Evolutionary conservation across 2,888 invertebrate genomes (phyloP).

Genomic region (Lasioglossum oenotherae): DNA sequence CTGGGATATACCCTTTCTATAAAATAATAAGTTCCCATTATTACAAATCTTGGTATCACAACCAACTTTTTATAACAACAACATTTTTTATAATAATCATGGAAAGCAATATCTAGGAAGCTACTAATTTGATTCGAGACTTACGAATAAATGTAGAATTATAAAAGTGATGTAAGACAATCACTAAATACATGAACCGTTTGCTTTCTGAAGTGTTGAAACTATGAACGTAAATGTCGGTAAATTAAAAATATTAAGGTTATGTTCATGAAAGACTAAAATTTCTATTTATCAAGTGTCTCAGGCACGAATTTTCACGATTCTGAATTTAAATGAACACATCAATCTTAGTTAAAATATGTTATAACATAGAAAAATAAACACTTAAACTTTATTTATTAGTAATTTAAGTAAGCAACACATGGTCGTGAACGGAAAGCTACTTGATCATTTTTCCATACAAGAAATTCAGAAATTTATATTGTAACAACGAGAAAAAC

Average conservation of each 20-base stretch:
- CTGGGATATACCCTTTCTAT: constrained; percentile 99
- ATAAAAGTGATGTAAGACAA: neutral
- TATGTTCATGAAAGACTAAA: neutral
- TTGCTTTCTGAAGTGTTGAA: neutral
- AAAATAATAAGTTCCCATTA: constrained; percentile 22
- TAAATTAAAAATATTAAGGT: constrained; percentile 23
- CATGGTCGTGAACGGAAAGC: constrained; percentile 20
- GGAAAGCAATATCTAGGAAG: neutral
- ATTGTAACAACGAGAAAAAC: neutral
- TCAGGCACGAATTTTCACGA: neutral
- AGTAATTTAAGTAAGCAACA: constrained; percentile 18
- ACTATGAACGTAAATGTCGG: neutral
- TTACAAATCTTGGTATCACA: neutral
- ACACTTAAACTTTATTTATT: neutral
- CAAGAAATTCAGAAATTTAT: neutral
- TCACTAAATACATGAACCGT: neutral
- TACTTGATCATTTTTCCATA: neutral
- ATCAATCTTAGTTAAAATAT: neutral
- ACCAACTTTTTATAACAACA: neutral
- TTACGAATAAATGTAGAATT: neutral
- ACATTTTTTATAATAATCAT: neutral
- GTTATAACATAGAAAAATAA: neutral
- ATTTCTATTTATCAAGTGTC: neutral
- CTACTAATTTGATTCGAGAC: neutral
- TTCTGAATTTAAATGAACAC: neutral